Percentiles rank a stretch among this genome's conserved stretches.
Conservation (phyloP, 1,140 invertebrate genomes). For the Orius laevigatus region DNA sequence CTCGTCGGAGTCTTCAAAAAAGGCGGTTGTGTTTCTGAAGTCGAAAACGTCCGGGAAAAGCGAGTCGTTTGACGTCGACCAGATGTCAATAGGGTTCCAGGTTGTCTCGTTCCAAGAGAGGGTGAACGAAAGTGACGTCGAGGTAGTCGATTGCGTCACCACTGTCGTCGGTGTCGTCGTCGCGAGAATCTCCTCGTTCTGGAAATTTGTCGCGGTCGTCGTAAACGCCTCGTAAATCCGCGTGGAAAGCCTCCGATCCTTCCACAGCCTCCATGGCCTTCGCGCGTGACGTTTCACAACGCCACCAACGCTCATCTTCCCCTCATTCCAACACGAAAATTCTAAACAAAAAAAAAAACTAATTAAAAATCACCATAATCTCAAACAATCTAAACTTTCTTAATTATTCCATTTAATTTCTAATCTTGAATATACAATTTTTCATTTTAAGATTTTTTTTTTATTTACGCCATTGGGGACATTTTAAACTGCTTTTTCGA, state of each 20-base stretch:
- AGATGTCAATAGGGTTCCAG: background rate
- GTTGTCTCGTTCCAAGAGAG: slow-evolving; percentile 3
- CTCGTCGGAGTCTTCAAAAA: slow-evolving; percentile 7
- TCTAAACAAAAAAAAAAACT: too few species aligned
- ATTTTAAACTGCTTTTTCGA: too few species aligned
- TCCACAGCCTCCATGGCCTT: slow-evolving; percentile 6
- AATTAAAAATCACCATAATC: too few species aligned
- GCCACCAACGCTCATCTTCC: background rate
- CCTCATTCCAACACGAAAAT: too few species aligned
- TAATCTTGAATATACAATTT: too few species aligned
- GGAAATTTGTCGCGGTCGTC: background rate
- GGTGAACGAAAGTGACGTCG: too few species aligned
- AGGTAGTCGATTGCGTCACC: background rate
- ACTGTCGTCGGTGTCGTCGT: slow-evolving; percentile 3
- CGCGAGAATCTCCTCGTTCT: background rate
- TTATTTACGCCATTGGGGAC: too few species aligned
- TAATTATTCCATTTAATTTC: too few species aligned
- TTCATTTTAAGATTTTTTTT: too few species aligned
- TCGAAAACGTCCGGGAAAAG: background rate
- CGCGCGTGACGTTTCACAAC: slow-evolving; percentile 8
- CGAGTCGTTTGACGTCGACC: background rate
- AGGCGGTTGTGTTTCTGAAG: slow-evolving; percentile 4
- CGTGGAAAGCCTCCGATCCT: slow-evolving; percentile 2
- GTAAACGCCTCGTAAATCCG: slow-evolving; percentile 4
- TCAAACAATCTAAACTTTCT: too few species aligned